A percentile compares a stretch with the other conserved stretches of the same genome.
These are phyloP conservation scores for Caenorhabditis macrosperma DNA, from an alignment of 2,888 invertebrate genomes.

Conservation along the genomic window DNA sequence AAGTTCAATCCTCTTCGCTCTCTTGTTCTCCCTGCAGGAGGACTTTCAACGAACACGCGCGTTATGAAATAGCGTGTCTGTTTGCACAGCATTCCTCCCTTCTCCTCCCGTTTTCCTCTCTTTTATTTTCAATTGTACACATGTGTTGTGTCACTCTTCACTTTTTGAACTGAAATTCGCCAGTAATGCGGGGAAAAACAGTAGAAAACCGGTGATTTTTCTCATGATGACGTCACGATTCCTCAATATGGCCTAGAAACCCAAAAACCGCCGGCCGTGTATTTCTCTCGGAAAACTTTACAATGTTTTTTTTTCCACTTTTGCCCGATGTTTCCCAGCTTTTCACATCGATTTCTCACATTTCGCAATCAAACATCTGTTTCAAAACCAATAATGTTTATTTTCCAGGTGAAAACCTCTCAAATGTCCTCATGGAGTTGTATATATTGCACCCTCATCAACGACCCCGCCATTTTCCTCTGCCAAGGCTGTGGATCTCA, in stretches of 20 bases:
- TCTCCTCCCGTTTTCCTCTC: not conserved
- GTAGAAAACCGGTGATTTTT: too few species aligned
- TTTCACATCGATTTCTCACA: too few species aligned
- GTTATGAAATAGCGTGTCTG: not conserved
- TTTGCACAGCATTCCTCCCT: not conserved
- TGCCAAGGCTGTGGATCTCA: constrained; percentile 65
- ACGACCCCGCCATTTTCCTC: constrained; percentile 15
- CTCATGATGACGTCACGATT: too few species aligned
- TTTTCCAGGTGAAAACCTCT: not conserved
- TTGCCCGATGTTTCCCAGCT: too few species aligned
- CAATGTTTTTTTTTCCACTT: constrained; percentile 26
- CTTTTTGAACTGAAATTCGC: not conserved
- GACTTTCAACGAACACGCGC: not conserved
- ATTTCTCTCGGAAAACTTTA: constrained; percentile 19
- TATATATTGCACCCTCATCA: constrained; percentile 63
- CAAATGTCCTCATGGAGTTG: constrained; percentile 63
- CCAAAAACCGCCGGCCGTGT: not conserved
- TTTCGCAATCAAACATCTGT: too few species aligned
- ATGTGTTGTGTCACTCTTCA: not conserved
- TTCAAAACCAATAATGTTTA: too few species aligned
- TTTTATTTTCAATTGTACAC: not conserved
- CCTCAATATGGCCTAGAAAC: not conserved
- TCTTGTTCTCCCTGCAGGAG: not conserved
- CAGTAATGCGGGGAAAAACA: too few species aligned
- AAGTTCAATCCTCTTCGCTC: not conserved